Evolutionary conservation across 1,140 invertebrate species (phyloP).

Genomic region (Pantala flavescens): DNA sequence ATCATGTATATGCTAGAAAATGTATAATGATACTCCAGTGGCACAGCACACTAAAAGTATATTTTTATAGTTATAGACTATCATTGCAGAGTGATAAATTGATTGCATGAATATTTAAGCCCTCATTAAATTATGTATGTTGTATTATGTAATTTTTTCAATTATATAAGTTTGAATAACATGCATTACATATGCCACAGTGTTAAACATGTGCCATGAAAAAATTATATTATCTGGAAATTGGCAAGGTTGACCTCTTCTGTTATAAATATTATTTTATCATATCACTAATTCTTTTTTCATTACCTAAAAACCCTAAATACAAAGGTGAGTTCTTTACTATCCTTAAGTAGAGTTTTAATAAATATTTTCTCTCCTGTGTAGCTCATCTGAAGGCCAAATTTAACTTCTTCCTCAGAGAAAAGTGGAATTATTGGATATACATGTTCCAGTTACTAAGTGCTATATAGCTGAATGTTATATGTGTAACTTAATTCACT

Average conservation of each 20-base stretch:
- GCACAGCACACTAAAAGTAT: neutral
- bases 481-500: too few relatives aligned
- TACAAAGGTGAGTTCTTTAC: too few relatives aligned
- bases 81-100: neutral
- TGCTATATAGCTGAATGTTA: too few relatives aligned
- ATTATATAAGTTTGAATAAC: neutral
- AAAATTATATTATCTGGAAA: neutral
- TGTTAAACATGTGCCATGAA: neutral
- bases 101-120: neutral
- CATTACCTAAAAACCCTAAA: too few relatives aligned
- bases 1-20: neutral
- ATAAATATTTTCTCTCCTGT: too few relatives aligned
- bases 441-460: too few relatives aligned
- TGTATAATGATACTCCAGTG: neutral
- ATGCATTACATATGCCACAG: neutral
- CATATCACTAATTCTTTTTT: neutral
- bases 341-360: too few relatives aligned
- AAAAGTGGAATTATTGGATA: too few relatives aligned
- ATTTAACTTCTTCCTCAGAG: too few relatives aligned
- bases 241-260: neutral
- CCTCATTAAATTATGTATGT: neutral
- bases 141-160: neutral
- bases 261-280: constrained; percentile 11
- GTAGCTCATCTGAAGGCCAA: too few relatives aligned
- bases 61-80: neutral